Conservation (phyloP, 2,888 invertebrate species). For the Cataglyphis rosenhaueri region DNA sequence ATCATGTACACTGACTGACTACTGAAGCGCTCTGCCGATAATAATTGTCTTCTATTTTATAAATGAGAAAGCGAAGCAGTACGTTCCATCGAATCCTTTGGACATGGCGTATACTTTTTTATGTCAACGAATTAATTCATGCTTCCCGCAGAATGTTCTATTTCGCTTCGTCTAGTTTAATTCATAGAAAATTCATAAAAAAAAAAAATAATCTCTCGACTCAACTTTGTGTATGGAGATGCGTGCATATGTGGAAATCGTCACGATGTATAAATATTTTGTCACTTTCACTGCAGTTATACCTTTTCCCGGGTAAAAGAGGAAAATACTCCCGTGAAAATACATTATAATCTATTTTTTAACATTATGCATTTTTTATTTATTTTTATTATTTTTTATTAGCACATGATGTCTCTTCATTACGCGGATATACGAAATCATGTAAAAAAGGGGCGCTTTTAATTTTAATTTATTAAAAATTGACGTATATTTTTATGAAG, state of each 20-base stretch:
- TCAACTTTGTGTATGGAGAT: conserved; percentile 45
- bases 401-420: not conserved
- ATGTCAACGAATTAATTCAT: conserved; percentile 55
- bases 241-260: conserved; percentile 49
- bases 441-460: not conserved
- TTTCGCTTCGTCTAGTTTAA: conserved; percentile 66
- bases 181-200: conserved; percentile 48
- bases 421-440: not conserved
- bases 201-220: conserved; percentile 17
- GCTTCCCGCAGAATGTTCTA: conserved; percentile 70
- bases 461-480: conserved; percentile 47
- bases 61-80: conserved; percentile 67
- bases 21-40: conserved; percentile 72
- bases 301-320: conserved; percentile 64
- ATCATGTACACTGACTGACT: conserved; percentile 69
- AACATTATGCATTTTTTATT: conserved; percentile 34
- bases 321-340: conserved; percentile 54
- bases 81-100: conserved; percentile 57
- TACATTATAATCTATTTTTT: conserved; percentile 44
- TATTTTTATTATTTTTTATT: conserved; percentile 25
- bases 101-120: conserved; percentile 37
- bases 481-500: not conserved
- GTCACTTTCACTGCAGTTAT: conserved; percentile 42
- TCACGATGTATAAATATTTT: conserved; percentile 50
- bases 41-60: conserved; percentile 73